Evolutionary conservation across 1,140 invertebrate species (phyloP).

Genomic region (Tetragonula clypearis): DNA sequence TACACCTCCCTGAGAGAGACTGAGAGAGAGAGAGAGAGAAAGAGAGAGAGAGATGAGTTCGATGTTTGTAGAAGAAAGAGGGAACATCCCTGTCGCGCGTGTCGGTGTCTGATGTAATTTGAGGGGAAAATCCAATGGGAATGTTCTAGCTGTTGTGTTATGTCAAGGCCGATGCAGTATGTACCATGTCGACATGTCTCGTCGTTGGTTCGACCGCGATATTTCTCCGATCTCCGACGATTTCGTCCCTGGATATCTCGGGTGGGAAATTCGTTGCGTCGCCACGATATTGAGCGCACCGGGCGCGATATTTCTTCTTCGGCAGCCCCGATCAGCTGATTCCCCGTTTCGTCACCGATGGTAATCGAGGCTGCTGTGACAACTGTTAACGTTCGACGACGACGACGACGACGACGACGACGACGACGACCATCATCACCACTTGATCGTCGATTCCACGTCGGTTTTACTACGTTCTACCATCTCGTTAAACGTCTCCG

Average conservation of each 20-base stretch:
- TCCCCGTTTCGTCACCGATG: not conserved
- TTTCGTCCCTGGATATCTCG: too few relatives aligned
- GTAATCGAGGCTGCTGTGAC: not conserved
- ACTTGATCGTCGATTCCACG: not conserved
- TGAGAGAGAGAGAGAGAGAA: too few relatives aligned
- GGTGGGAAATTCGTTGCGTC: not conserved
- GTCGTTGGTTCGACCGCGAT: not conserved
- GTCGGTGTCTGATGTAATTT: not conserved
- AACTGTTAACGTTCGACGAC: not conserved
- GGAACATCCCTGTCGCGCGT: not conserved
- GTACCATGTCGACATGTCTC: conserved; percentile 8
- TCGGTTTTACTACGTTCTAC: not conserved
- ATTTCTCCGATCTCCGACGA: not conserved
- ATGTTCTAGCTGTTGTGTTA: not conserved
- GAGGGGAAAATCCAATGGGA: not conserved
- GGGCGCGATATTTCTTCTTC: too few relatives aligned
- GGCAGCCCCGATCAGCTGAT: conserved; percentile 21
- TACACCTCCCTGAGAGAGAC: not conserved
- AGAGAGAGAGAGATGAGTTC: not conserved
- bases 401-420: too few relatives aligned
- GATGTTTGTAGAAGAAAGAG: not conserved
- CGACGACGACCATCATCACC: too few relatives aligned
- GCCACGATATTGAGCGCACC: not conserved
- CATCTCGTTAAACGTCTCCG: too few relatives aligned
- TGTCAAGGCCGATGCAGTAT: conserved; percentile 63